phyloP scores from a whole-genome alignment of 2,888 invertebrate species.

The Microplitis deprimator region DNA sequence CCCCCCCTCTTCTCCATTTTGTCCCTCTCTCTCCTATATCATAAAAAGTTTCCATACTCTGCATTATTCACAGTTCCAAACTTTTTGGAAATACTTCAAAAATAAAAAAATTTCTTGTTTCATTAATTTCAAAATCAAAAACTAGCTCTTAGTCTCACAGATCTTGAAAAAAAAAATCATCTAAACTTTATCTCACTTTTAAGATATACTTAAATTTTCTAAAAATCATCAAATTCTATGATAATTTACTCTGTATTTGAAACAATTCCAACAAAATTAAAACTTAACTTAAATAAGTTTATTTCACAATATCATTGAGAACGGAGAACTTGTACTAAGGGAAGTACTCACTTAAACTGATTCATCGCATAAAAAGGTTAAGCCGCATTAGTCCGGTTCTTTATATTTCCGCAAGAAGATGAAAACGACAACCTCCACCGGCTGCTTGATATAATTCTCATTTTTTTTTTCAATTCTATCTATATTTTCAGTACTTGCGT shows the following conservation, averaged over 20 bases:
- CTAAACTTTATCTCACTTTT: too few relatives aligned
- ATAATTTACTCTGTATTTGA: slow-evolving; percentile 49
- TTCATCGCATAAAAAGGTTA: slow-evolving; percentile 71
- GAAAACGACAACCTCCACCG: slow-evolving; percentile 46
- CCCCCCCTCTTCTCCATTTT: too few relatives aligned
- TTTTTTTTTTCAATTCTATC: slow-evolving; percentile 31
- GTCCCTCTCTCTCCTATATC: too few relatives aligned
- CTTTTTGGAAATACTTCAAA: too few relatives aligned
- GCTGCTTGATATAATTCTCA: slow-evolving; percentile 45
- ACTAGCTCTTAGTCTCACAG: too few relatives aligned
- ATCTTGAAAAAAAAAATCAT: too few relatives aligned
- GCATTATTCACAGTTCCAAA: too few relatives aligned
- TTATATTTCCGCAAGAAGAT: slow-evolving; percentile 68
- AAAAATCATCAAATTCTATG: slow-evolving; percentile 26
- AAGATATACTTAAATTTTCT: neutral
- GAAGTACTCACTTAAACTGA: slow-evolving; percentile 60
- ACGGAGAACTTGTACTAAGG: slow-evolving; percentile 30
- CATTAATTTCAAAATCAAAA: too few relatives aligned
- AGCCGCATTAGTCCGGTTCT: slow-evolving; percentile 70
- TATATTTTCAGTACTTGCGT: slow-evolving; percentile 45
- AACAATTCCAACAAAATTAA: slow-evolving; percentile 53
- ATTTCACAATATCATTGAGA: slow-evolving; percentile 67
- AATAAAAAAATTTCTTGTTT: too few relatives aligned
- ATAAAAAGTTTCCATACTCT: too few relatives aligned
- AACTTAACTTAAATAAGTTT: slow-evolving; percentile 67